Evolutionary conservation across 2,888 invertebrate genomes (phyloP).

Genomic region (Volucella inflata): DNA sequence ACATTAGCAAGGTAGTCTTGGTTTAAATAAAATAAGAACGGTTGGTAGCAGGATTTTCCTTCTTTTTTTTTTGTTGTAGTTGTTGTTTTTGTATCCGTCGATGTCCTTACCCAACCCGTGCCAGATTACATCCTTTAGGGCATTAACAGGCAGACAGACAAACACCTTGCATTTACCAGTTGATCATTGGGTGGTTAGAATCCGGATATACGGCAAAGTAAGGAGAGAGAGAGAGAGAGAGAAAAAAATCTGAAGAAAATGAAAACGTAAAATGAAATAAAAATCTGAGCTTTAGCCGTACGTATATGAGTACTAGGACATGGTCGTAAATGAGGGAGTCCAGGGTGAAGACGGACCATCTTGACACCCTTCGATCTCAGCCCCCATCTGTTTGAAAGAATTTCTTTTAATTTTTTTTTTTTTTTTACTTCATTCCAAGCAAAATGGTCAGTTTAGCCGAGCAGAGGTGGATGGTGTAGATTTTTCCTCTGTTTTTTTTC

Average conservation of each 20-base stretch:
- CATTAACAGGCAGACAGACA: slow-evolving; percentile 59
- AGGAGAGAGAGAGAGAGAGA: background rate
- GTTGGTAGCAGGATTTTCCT: background rate
- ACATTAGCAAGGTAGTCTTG: slow-evolving; percentile 41
- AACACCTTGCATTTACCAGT: slow-evolving; percentile 63
- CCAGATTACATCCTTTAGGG: slow-evolving; percentile 31
- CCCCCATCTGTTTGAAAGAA: background rate
- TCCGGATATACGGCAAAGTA: slow-evolving; percentile 9
- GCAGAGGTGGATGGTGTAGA: slow-evolving; percentile 44
- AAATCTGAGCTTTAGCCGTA: slow-evolving; percentile 37
- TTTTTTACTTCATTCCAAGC: no score
- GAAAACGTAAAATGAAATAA: background rate
- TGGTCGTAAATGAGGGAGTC: slow-evolving; percentile 49
- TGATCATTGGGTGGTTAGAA: slow-evolving; percentile 39
- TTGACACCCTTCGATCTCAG: slow-evolving; percentile 22
- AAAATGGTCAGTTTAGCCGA: slow-evolving; percentile 50
- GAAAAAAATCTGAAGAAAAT: background rate
- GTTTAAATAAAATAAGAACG: slow-evolving; percentile 10
- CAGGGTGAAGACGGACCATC: slow-evolving; percentile 28
- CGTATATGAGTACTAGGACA: slow-evolving; percentile 6
- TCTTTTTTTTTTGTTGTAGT: background rate
- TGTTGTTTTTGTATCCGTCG: background rate
- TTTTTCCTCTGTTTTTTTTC: background rate
- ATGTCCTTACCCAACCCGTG: slow-evolving; percentile 20
- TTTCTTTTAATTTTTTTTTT: no score